Percentiles rank a stretch among this genome's conserved stretches.
phyloP scores from a whole-genome alignment of 2,888 invertebrate genomes.

The Hirtodrosophila alboralis region DNA sequence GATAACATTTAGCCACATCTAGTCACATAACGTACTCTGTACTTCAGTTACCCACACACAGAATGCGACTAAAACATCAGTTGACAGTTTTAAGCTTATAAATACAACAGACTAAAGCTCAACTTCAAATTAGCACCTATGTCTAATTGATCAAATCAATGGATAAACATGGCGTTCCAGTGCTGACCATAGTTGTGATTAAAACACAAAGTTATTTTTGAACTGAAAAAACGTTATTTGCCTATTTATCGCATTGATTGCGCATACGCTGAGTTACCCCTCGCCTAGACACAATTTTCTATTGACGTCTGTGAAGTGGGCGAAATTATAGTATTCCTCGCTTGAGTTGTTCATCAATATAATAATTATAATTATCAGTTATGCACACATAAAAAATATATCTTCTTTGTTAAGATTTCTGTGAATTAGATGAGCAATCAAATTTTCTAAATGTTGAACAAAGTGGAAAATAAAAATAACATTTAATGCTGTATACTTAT shows the following conservation, averaged over 20 bases:
- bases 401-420: constrained; percentile 3
- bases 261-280: constrained; percentile 49
- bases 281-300: constrained; percentile 13
- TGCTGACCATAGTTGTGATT: constrained; percentile 17
- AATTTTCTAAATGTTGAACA: constrained; percentile 41
- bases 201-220: background rate
- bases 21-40: too few species aligned
- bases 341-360: too few species aligned
- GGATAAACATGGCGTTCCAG: constrained; percentile 34
- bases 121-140: constrained; percentile 45
- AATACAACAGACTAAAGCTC: constrained; percentile 36
- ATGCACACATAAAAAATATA: constrained; percentile 15
- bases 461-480: constrained; percentile 9
- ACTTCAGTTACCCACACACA: constrained; percentile 3
- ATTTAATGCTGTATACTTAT: constrained; percentile 18
- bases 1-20: too few species aligned
- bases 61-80: constrained; percentile 33
- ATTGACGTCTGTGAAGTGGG: constrained; percentile 39
- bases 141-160: constrained; percentile 55
- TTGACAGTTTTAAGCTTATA: constrained; percentile 27
- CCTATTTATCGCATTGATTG: constrained; percentile 35
- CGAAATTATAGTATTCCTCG: too few species aligned
- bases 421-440: constrained; percentile 3
- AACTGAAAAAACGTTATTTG: constrained; percentile 13
- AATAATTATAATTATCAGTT: constrained; percentile 18